Percentiles rank a stretch among this genome's conserved stretches.
These are phyloP conservation scores for Rhinogobio ventralis DNA, from an alignment of 2,797 vertebrate genomes.

Conservation along the genomic window DNA sequence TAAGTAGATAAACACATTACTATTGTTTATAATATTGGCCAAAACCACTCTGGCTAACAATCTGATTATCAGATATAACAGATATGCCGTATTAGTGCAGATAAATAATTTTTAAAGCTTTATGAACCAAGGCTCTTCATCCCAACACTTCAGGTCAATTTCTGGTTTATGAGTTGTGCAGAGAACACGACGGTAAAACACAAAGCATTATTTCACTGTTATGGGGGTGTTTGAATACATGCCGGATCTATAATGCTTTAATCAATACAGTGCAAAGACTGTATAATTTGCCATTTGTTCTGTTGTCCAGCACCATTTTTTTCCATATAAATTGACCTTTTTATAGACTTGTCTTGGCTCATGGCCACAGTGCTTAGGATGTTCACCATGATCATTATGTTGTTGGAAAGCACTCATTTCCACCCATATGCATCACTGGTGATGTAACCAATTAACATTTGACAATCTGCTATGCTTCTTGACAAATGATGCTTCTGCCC, in stretches of 20 bases:
- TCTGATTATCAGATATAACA: conserved; percentile 14
- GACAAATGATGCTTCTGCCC: not conserved
- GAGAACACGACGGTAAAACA: conserved; percentile 25
- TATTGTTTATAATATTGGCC: not conserved
- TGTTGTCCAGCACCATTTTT: conserved; percentile 36
- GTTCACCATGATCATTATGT: conserved; percentile 4
- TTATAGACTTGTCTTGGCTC: conserved; percentile 35
- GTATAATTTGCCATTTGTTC: conserved; percentile 41
- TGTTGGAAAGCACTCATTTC: not conserved
- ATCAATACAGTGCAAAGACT: conserved; percentile 42
- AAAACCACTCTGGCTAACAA: conserved; percentile 4
- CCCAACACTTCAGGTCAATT: conserved; percentile 6
- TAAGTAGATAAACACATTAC: not conserved
- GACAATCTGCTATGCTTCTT: not conserved
- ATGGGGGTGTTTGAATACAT: conserved; percentile 37
- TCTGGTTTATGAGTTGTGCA: conserved; percentile 29
- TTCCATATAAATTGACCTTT: conserved; percentile 41
- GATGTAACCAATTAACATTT: not conserved
- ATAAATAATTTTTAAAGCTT: conserved; percentile 26
- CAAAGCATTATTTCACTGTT: conserved; percentile 32
- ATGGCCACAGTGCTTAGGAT: not conserved
- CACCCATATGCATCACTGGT: not conserved
- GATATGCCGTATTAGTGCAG: not conserved
- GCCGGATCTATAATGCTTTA: conserved; percentile 35
- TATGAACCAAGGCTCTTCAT: not conserved